Conservation (phyloP, 2,113 vertebrate genomes). For the Dasyurus viverrinus region DNA sequence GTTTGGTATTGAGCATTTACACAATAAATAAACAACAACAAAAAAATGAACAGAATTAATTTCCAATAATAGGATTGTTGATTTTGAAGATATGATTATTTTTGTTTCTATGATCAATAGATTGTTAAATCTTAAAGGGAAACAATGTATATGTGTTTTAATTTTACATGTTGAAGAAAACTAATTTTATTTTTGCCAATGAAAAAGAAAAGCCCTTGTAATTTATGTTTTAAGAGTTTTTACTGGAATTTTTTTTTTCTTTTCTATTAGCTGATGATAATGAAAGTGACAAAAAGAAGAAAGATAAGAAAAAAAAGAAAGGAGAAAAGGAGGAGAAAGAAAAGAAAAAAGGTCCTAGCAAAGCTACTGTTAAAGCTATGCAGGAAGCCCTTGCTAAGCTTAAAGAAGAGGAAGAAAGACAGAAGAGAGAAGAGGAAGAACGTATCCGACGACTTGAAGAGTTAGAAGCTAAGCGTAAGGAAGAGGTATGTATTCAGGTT, state of each 20-base stretch:
- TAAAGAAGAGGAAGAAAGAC: slow-evolving; percentile 96
- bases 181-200: background rate
- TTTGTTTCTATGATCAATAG: background rate
- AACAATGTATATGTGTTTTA: background rate
- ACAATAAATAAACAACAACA: background rate
- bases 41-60: background rate
- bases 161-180: slow-evolving; percentile 55
- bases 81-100: background rate
- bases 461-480: slow-evolving; percentile 91
- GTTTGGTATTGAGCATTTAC: background rate
- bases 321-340: slow-evolving; percentile 92
- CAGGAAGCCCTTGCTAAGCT: slow-evolving; percentile 96
- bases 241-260: slow-evolving; percentile 28
- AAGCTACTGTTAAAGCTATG: slow-evolving; percentile 98
- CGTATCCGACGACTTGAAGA: slow-evolving; percentile 90
- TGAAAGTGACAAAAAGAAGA: slow-evolving; percentile 96
- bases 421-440: slow-evolving; percentile 94
- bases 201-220: background rate
- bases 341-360: slow-evolving; percentile 98
- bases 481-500: slow-evolving; percentile 87
- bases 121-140: background rate
- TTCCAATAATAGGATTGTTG: background rate
- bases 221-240: background rate
- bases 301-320: slow-evolving; percentile 98
- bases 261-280: slow-evolving; percentile 84